phyloP scores from a whole-genome alignment of 2,797 vertebrate genomes.

The Parauchenoglanis ngamensis region DNA sequence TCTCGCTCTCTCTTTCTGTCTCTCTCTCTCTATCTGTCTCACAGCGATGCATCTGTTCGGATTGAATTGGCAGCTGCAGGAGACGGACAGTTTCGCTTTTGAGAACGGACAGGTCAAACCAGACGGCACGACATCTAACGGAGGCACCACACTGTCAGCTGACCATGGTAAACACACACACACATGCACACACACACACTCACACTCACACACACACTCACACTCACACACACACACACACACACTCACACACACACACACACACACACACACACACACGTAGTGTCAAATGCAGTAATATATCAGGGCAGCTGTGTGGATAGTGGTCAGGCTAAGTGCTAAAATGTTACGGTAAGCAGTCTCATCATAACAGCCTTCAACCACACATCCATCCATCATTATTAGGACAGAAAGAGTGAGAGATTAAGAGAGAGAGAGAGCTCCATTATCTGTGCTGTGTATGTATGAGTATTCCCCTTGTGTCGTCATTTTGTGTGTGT shows the following conservation, averaged over 20 bases:
- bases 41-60: slow-evolving; percentile 97
- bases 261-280: slow-evolving; percentile 20
- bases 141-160: slow-evolving; percentile 84
- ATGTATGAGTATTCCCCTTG: slow-evolving; percentile 9
- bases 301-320: slow-evolving; percentile 8
- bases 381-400: slow-evolving; percentile 47
- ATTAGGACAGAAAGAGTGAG: slow-evolving; percentile 2
- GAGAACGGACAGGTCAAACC: slow-evolving; percentile 92
- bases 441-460: slow-evolving; percentile 3
- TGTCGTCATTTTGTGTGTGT: neutral
- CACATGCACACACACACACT: no score
- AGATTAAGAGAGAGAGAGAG: neutral
- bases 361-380: slow-evolving; percentile 50
- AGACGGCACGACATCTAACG: slow-evolving; percentile 87
- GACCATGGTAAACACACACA: slow-evolving; percentile 85
- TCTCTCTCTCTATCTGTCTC: slow-evolving; percentile 16
- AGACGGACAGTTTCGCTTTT: slow-evolving; percentile 91
- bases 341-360: slow-evolving; percentile 42
- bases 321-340: slow-evolving; percentile 27
- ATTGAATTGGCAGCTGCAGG: slow-evolving; percentile 98
- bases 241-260: slow-evolving; percentile 11
- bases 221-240: no score
- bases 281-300: slow-evolving; percentile 28
- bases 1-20: slow-evolving; percentile 13
- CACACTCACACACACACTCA: no score